A percentile compares a stretch with the other conserved stretches of the same genome.
Evolutionary conservation across 2,888 invertebrate species (phyloP).

Genomic region (Acanthosepion pharaonis): DNA sequence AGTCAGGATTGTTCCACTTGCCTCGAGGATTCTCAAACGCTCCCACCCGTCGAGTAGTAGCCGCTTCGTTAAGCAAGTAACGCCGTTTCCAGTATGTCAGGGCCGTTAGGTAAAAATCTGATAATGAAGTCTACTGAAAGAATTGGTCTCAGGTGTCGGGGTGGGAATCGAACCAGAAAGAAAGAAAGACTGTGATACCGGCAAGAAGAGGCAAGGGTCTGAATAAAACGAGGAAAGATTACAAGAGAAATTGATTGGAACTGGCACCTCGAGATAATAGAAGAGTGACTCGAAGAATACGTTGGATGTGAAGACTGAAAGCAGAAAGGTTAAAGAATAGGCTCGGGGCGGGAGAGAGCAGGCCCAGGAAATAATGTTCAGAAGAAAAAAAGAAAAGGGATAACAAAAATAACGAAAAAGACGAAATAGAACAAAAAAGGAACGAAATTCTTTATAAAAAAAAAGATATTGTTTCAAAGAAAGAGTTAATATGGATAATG

Average conservation of each 20-base stretch:
- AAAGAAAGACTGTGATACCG: not conserved
- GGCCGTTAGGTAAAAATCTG: not conserved
- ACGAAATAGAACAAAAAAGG: not conserved
- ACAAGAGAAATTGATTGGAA: slow-evolving; percentile 2
- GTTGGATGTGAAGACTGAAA: not conserved
- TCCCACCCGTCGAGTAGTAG: not conserved
- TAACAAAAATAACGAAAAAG: too few relatives aligned
- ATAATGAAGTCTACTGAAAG: not conserved
- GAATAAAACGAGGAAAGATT: not conserved
- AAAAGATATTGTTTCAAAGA: not conserved
- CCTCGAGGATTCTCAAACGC: not conserved
- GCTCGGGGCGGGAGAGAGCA: not conserved
- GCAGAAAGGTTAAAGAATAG: not conserved
- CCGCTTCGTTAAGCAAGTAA: not conserved
- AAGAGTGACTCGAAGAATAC: not conserved
- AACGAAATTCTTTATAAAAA: not conserved
- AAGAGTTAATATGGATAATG: not conserved
- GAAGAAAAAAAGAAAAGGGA: not conserved
- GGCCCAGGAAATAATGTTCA: not conserved
- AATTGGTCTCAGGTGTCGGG: not conserved
- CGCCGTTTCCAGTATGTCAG: not conserved
- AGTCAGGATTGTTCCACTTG: not conserved
- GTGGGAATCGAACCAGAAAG: not conserved
- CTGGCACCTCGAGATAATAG: not conserved
- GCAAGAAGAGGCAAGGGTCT: not conserved